phyloP scores from a whole-genome alignment of 2,888 invertebrate genomes.

The Pandemis heparana region DNA sequence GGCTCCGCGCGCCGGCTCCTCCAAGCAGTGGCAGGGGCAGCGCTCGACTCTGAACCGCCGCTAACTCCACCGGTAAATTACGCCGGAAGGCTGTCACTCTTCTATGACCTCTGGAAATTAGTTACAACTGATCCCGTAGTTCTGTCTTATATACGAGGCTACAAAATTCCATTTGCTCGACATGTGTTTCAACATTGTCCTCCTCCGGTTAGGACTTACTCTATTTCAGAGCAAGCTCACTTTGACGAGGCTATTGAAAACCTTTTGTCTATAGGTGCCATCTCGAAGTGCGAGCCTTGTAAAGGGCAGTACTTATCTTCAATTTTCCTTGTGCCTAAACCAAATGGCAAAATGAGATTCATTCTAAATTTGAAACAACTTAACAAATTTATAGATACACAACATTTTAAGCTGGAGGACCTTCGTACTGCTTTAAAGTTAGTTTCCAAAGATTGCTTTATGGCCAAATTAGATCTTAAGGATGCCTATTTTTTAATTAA shows the following conservation, averaged over 20 bases:
- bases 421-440: not conserved
- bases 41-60: too few relatives aligned
- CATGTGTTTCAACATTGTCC: too few relatives aligned
- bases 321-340: not conserved
- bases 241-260: not conserved
- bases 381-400: not conserved
- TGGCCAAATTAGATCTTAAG: not conserved
- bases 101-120: too few relatives aligned
- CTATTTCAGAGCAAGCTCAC: not conserved
- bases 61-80: too few relatives aligned
- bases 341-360: slow-evolving; percentile 4
- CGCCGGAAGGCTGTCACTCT: too few relatives aligned
- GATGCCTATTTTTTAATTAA: not conserved
- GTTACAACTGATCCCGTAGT: too few relatives aligned
- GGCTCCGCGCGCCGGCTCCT: too few relatives aligned
- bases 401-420: slow-evolving; percentile 3
- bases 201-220: not conserved
- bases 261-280: not conserved
- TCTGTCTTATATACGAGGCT: too few relatives aligned
- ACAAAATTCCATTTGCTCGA: too few relatives aligned
- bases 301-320: too few relatives aligned
- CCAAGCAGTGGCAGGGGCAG: too few relatives aligned
- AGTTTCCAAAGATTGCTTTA: not conserved
- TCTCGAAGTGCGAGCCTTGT: too few relatives aligned
- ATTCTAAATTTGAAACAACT: not conserved